Conservation (phyloP, 2,888 invertebrate genomes). For the Watsonalla cultraria region DNA sequence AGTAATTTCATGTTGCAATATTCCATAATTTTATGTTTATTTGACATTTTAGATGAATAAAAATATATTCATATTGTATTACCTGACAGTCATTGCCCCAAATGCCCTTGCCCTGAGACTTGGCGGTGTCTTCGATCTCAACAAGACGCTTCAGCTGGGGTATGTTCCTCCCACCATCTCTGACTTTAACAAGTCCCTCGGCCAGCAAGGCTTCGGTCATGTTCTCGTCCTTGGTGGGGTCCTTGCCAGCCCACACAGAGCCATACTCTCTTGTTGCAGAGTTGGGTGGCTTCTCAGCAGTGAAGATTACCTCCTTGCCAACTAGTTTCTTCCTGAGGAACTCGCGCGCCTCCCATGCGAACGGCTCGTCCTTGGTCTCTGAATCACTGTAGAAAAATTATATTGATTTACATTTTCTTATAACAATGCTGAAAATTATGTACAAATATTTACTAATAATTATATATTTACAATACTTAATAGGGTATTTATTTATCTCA, state of each 20-base stretch:
- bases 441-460: too few relatives aligned
- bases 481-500: too few relatives aligned
- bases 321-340: slow-evolving; percentile 94
- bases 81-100: slow-evolving; percentile 78
- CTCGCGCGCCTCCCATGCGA: slow-evolving; percentile 98
- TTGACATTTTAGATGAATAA: too few relatives aligned
- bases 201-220: slow-evolving; percentile 91
- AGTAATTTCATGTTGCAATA: too few relatives aligned
- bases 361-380: slow-evolving; percentile 93
- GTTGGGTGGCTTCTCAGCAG: slow-evolving; percentile 89
- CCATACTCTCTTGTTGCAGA: slow-evolving; percentile 92
- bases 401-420: not conserved
- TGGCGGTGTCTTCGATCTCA: slow-evolving; percentile 94
- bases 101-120: slow-evolving; percentile 91
- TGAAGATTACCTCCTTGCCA: slow-evolving; percentile 93
- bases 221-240: slow-evolving; percentile 88
- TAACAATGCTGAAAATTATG: too few relatives aligned
- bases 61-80: too few relatives aligned
- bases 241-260: slow-evolving; percentile 90
- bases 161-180: slow-evolving; percentile 76
- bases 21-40: too few relatives aligned
- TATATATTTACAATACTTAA: too few relatives aligned
- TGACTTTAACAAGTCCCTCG: slow-evolving; percentile 93
- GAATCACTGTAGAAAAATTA: slow-evolving; percentile 67
- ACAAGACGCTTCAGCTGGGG: slow-evolving; percentile 84